Base-by-base conservation (phyloP, 2,797 vertebrate species). In the Peromyscus aztecus region DNA sequence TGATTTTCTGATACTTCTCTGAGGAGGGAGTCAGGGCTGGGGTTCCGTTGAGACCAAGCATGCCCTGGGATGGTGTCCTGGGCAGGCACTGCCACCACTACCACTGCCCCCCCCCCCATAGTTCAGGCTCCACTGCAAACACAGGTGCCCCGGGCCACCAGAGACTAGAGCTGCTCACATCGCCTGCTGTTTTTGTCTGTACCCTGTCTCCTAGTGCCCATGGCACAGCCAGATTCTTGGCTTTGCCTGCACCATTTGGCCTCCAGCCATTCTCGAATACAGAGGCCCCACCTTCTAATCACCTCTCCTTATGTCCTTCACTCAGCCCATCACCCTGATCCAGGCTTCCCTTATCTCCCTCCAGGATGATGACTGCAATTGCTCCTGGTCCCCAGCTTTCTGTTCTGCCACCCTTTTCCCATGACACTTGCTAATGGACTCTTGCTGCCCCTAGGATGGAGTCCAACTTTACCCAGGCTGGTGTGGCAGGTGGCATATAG, bases 241-340 rank as follows among this genome's bases (percentile, higher is more conserved):
- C 31, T 1, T 12, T 2, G 0, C 0, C 63, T 57, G 52, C 13
- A 40, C 6, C 12, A 1, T 31, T 61, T 49, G 73, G 59, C 4
- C 81, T n/a, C 83, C 12, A 46, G 29, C 76, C 37, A 4, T 31
- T 2, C 31, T 71, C 46, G 14, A 17, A 75, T 6, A n/a, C 13
- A n/a, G 85, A 52, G 29, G 17, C 1, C 10, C n/a, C 10, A 4
- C 14, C 61, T 67, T 46, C 40, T 46, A 63, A 71, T 8, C 8
- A 0, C 5, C 61, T 29, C 3, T 27, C 46, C 52, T 37, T 34
- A 23, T 10, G 23, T 5, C 55, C 24, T 46, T 13, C 59, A 1
- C 21, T 40, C 11, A 6, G 23, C 8, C 43, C 49, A 29, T 37
- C 76, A 34, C n/a, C 29, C 43, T 4, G 16, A 59, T 46, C 43